These are phyloP conservation scores for Kryptolebias marmoratus DNA, from an alignment of 2,113 vertebrate species.

Conservation along the genomic window DNA sequence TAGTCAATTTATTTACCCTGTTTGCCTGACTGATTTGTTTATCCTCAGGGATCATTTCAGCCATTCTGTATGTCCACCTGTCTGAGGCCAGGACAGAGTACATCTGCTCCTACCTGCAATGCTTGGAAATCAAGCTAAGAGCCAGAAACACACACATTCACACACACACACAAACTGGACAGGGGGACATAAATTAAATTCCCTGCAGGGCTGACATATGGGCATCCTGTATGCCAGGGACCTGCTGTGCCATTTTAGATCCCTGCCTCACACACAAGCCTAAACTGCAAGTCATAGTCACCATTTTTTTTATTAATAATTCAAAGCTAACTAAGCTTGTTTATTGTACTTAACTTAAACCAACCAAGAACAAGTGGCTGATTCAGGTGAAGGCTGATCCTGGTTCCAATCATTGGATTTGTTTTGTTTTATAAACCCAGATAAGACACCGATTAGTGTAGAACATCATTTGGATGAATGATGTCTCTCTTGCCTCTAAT, in stretches of 20 bases:
- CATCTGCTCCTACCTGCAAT: constrained; percentile 92
- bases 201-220: constrained; percentile 62
- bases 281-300: constrained; percentile 14
- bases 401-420: background rate
- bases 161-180: constrained; percentile 46
- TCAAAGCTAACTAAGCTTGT: background rate
- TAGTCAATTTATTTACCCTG: constrained; percentile 46
- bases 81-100: constrained; percentile 93
- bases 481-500: too few species aligned
- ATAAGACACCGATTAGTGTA: too few species aligned
- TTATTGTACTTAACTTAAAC: background rate
- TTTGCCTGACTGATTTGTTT: constrained; percentile 45
- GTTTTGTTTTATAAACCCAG: background rate
- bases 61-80: constrained; percentile 88
- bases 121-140: constrained; percentile 87
- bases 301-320: constrained; percentile 16
- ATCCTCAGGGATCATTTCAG: constrained; percentile 87
- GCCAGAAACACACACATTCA: constrained; percentile 23
- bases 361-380: background rate
- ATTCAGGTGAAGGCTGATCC: background rate
- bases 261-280: constrained; percentile 37
- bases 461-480: too few species aligned
- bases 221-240: constrained; percentile 47
- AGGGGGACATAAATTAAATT: constrained; percentile 51
- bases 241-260: constrained; percentile 59